Conservation (phyloP, 2,797 vertebrate genomes). For the Sebastes jordani region DNA sequence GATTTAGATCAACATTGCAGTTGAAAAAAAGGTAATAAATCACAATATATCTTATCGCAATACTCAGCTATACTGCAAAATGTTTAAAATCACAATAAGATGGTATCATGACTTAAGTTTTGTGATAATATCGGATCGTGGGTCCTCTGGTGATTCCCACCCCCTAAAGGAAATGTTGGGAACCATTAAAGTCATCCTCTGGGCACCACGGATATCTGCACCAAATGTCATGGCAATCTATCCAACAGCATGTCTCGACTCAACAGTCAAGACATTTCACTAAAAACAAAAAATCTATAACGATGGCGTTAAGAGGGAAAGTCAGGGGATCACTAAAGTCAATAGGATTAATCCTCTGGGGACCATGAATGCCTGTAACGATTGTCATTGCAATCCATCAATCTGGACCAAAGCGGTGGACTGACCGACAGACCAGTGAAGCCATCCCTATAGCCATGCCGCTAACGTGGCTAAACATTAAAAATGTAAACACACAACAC, state of each 20-base stretch:
- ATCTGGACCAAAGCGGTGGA: not conserved
- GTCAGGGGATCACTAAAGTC: not conserved
- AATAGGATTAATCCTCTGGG: not conserved
- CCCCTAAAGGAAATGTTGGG: not conserved
- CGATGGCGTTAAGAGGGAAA: not conserved
- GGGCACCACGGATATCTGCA: not conserved
- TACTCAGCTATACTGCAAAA: too few species aligned
- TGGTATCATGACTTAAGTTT: too few species aligned
- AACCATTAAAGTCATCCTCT: not conserved
- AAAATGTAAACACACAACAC: not conserved
- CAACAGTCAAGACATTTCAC: not conserved
- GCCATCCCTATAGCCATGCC: not conserved
- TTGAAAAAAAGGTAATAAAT: too few species aligned
- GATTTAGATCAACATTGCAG: too few species aligned
- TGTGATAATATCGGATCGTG: too few species aligned
- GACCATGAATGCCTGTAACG: not conserved
- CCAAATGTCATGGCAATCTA: not conserved
- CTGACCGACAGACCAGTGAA: not conserved
- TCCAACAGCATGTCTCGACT: not conserved
- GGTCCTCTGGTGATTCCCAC: too few species aligned
- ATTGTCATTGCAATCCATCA: not conserved
- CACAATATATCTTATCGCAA: too few species aligned
- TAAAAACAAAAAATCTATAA: not conserved
- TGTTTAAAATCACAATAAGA: too few species aligned
- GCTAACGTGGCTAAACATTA: too few species aligned